Evolutionary conservation across 2,888 invertebrate species (phyloP), one percentile per base, ranked within the genome.

Genomic region (Drosophila monieri): DNA sequence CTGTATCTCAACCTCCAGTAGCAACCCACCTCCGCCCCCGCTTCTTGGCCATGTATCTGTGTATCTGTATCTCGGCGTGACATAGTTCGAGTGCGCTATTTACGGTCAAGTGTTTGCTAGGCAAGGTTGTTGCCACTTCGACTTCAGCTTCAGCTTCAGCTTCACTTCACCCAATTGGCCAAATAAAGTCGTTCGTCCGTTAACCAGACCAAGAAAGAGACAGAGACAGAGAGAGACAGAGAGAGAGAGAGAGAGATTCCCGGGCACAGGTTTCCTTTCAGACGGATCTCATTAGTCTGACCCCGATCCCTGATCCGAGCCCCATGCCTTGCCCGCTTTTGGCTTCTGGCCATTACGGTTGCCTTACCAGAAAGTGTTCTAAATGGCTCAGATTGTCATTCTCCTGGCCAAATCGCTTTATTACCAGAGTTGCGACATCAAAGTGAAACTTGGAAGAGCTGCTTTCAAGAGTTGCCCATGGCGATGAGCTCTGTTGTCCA

Each of bases 121-220:
- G 66, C 81, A 85, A 80, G 84, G 80, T 78, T 86, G 73, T 46
- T 25, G 48, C 71, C 58, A 55, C 46, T 39, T 30, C 25, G 56
- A 53, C 27, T 1, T 27, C 9, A 30, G 57, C 37, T 27, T 15
- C 44, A 52, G 25, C 30, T 27, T 35, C 62, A 74, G 77, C 43
- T 21, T 43, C 43, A 43, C 73, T 85, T 83, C 83, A 83, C 83
- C 83, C 87, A 83, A 83, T 83, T 83, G 85, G 83, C 83, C 83
- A 83, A 87, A 87, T 83, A 83, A 57, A 86, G 85, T 76, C 76
- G 78, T 76, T 77, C 30, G 49, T 77, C 80, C 86, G 84, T 77
- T 77, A 80, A 55, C 44, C 64, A 51, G 51, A 44, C 27, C 43
- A 64, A 71, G 39, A 12, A 12, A 3, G 12, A 32, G 32, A 32